Evolutionary conservation across 2,888 invertebrate genomes (phyloP).

Genomic region (Temnothorax rugatulus): DNA sequence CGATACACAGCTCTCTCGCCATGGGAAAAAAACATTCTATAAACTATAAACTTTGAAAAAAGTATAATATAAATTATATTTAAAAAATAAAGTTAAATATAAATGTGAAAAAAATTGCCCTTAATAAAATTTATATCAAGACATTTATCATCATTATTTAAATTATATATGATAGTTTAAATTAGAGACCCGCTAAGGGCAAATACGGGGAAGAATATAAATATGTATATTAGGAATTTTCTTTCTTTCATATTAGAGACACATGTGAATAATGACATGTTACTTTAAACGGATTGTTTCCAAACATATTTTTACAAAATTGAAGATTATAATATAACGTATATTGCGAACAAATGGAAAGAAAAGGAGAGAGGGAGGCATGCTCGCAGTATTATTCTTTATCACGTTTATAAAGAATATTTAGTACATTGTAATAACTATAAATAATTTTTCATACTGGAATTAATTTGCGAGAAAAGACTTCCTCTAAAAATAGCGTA

Average conservation of each 20-base stretch:
- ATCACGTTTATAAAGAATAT: neutral
- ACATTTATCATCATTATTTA: neutral
- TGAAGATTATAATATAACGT: constrained; percentile 43
- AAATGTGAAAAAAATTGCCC: neutral
- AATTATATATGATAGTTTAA: neutral
- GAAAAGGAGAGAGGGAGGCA: neutral
- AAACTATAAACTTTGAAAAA: neutral
- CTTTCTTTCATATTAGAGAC: constrained; percentile 46
- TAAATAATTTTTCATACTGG: constrained; percentile 3
- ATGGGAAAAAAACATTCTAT: neutral
- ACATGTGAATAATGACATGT: constrained; percentile 59
- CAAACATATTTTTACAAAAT: constrained; percentile 64
- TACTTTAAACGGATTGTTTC: constrained; percentile 65
- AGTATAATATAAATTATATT: neutral
- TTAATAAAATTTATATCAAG: neutral
- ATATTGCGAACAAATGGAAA: neutral
- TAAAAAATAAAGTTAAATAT: neutral
- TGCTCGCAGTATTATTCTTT: neutral
- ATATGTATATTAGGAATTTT: neutral
- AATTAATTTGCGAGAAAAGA: constrained; percentile 27
- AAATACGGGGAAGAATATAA: neutral
- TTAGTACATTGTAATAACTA: neutral
- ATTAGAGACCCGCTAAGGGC: neutral
- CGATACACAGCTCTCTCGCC: neutral
- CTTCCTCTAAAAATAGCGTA: constrained; percentile 23